These are phyloP conservation scores for Chromis chromis DNA, from an alignment of 2,797 vertebrate species.

Conservation along the genomic window DNA sequence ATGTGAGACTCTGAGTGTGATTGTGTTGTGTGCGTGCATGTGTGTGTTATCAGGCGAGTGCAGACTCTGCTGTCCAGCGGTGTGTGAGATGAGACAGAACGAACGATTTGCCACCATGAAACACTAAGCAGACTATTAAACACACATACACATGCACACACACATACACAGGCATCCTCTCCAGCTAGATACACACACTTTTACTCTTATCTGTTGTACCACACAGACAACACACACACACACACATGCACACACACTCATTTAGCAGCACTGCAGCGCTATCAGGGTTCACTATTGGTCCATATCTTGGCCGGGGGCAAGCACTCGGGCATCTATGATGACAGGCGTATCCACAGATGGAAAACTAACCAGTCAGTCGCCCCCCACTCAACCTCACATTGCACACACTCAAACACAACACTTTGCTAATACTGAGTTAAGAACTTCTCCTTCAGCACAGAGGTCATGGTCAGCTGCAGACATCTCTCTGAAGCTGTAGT, in stretches of 20 bases:
- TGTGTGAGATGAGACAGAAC: slow-evolving; percentile 76
- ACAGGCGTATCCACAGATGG: slow-evolving; percentile 69
- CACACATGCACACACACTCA: slow-evolving; percentile 45
- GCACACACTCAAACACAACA: slow-evolving; percentile 45
- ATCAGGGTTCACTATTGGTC: slow-evolving; percentile 69
- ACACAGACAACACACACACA: slow-evolving; percentile 19
- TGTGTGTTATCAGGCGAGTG: slow-evolving; percentile 75
- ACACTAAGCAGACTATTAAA: slow-evolving; percentile 68
- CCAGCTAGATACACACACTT: slow-evolving; percentile 39
- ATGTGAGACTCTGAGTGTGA: slow-evolving; percentile 16
- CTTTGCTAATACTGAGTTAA: slow-evolving; percentile 33
- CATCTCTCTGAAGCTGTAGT: slow-evolving; percentile 8
- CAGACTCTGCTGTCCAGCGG: slow-evolving; percentile 74
- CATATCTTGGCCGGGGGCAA: slow-evolving; percentile 69
- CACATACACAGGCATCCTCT: slow-evolving; percentile 14
- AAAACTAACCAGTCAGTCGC: slow-evolving; percentile 62
- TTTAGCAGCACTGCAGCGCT: slow-evolving; percentile 51
- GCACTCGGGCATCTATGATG: slow-evolving; percentile 67
- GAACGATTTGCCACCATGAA: slow-evolving; percentile 72
- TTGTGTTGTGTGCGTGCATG: slow-evolving; percentile 34
- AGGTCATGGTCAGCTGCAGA: slow-evolving; percentile 41
- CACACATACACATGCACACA: slow-evolving; percentile 36
- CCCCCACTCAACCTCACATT: slow-evolving; percentile 42
- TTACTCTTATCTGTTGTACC: slow-evolving; percentile 59
- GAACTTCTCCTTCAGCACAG: slow-evolving; percentile 13